phyloP scores from a whole-genome alignment of 2,888 invertebrate genomes.

The Scaptomyza caliginosa region DNA sequence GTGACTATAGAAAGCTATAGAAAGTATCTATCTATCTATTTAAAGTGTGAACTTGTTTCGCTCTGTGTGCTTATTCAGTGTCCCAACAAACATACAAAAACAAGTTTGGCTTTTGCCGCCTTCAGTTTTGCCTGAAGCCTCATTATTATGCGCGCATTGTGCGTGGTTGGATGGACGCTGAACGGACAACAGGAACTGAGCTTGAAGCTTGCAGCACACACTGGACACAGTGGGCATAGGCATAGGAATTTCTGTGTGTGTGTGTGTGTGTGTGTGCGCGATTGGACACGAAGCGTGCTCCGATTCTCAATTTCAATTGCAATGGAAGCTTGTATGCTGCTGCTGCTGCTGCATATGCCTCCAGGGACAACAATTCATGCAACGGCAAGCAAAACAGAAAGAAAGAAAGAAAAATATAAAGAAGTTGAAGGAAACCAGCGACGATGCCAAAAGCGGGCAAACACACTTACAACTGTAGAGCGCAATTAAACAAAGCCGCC shows the following conservation, averaged over 20 bases:
- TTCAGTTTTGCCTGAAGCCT: constrained; percentile 33
- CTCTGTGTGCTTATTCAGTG: background rate
- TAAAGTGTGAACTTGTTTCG: background rate
- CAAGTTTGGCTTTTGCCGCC: constrained; percentile 37
- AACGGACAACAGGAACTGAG: constrained; percentile 69
- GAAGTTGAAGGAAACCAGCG: constrained; percentile 34
- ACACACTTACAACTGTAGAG: constrained; percentile 50
- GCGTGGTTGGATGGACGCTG: constrained; percentile 50
- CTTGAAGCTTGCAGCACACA: constrained; percentile 9
- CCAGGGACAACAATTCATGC: constrained; percentile 70
- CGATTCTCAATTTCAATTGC: constrained; percentile 75
- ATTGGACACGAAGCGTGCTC: constrained; percentile 67
- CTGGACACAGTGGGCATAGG: constrained; percentile 32
- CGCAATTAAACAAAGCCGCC: constrained; percentile 76
- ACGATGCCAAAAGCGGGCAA: constrained; percentile 4
- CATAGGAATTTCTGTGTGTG: constrained; percentile 62
- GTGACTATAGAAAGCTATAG: too few relatives aligned
- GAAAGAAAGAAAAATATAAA: background rate
- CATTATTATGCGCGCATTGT: constrained; percentile 79
- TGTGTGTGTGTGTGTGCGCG: constrained; percentile 8
- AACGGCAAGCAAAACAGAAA: constrained; percentile 20
- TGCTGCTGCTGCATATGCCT: constrained; percentile 65
- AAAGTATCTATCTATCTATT: too few relatives aligned
- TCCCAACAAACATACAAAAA: constrained; percentile 20
- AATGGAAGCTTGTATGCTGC: constrained; percentile 22